Percentiles rank a stretch among this genome's conserved stretches.
phyloP scores from a whole-genome alignment of 2,113 vertebrate species.

The Cololabis saira region DNA sequence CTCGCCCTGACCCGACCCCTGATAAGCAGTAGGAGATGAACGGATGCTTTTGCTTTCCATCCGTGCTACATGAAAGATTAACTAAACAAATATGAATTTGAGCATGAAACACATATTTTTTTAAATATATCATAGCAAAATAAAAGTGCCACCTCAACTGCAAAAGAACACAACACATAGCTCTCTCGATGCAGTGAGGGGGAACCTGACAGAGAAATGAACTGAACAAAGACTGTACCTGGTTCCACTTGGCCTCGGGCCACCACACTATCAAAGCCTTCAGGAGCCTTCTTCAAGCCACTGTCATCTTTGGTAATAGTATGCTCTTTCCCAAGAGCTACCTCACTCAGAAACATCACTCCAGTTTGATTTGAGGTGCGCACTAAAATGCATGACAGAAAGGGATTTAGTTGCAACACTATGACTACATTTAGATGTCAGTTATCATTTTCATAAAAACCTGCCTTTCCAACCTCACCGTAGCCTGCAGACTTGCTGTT shows the following conservation, averaged over 20 bases:
- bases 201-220: too few species aligned
- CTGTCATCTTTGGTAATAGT: constrained; percentile 76
- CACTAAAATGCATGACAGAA: constrained; percentile 69
- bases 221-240: constrained; percentile 80
- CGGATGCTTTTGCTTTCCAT: too few species aligned
- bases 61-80: too few species aligned
- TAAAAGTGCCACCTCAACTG: not conserved
- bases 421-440: not conserved
- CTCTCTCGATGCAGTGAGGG: not conserved
- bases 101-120: too few species aligned
- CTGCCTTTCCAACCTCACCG: constrained; percentile 72
- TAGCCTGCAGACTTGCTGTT: constrained; percentile 88
- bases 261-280: constrained; percentile 85
- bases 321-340: constrained; percentile 87
- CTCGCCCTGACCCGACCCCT: too few species aligned
- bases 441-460: not conserved
- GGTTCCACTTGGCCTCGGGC: constrained; percentile 87
- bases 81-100: too few species aligned
- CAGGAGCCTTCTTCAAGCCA: constrained; percentile 74
- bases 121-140: too few species aligned
- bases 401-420: not conserved
- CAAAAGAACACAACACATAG: not conserved
- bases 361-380: constrained; percentile 70
- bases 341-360: constrained; percentile 93
- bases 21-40: too few species aligned